Base-by-base conservation (phyloP, 2,113 vertebrate species). In the Apeltes quadracus region DNA sequence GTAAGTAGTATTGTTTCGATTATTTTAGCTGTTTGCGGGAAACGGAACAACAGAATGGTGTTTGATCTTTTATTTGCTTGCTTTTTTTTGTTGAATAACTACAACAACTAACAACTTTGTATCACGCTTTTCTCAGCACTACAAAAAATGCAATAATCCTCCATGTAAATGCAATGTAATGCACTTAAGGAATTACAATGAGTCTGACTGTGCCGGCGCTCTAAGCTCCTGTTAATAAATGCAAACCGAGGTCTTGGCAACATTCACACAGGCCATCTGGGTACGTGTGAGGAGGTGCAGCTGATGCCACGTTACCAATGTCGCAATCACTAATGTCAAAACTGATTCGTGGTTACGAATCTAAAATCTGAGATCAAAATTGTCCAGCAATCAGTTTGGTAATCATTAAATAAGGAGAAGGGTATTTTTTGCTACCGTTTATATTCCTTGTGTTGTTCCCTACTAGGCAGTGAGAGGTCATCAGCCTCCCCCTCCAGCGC, bases 241-340 rank as follows among this genome's bases (percentile, higher is more conserved):
- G 71, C 78, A 72, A 75, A 72, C 73, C 2, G 27, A 76, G 58
- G 59, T 75, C 69, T 76, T 84, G 72, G 82, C 82, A 32, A 43
- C 75, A 69, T 54, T 79, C 76, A 73, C 38, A 61, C 38, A 7
- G 76, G 74, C 87, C 84, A 79, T 88, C 82, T 89, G 82, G 66
- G 62, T 72, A 43, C 65, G 71, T 74, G 62, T 44, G 65, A 81
- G 66, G 71, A 83, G 66, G 69, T 74, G 54, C 79, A 80, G 75
- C 78, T 82, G 75, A 82, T 83, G 75, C 76, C 67, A 79, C 50
- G 22, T 27, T 43, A 64, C 25, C 29, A 41, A 48, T 27, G 43
- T 63, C 39, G 56, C 44, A 23, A 75, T 59, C 57, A 55, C 63
- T 70, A 74, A 64, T 18, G 59, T 53, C 16, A 58, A n/a, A 29